Evolutionary conservation across 2,888 invertebrate species (phyloP).

Genomic region (Drosophila histrio): DNA sequence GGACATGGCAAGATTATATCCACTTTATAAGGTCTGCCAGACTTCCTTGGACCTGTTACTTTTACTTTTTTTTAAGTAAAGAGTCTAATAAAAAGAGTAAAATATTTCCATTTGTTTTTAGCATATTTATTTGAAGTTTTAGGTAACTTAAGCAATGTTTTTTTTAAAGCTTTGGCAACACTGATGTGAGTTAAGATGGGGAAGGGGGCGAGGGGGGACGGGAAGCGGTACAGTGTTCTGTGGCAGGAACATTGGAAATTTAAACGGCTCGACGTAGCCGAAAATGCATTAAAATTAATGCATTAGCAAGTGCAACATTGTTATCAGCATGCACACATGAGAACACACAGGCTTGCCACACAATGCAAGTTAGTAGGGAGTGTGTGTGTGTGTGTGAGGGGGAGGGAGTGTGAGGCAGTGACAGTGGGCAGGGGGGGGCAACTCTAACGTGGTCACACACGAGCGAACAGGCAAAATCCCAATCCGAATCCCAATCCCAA

Average conservation of each 20-base stretch:
- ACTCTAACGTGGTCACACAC: slow-evolving; percentile 75
- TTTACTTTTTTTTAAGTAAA: too few relatives aligned
- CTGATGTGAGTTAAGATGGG: too few relatives aligned
- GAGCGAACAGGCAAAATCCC: slow-evolving; percentile 53
- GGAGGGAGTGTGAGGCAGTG: background rate
- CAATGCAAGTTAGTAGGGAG: background rate
- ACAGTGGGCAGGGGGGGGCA: background rate
- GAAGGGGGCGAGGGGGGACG: too few relatives aligned
- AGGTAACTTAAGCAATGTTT: background rate
- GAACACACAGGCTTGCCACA: slow-evolving; percentile 53
- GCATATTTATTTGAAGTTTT: background rate
- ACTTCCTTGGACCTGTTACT: too few relatives aligned
- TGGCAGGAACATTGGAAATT: slow-evolving; percentile 40
- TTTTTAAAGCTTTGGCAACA: background rate
- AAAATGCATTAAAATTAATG: slow-evolving; percentile 78
- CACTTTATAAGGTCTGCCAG: too few relatives aligned
- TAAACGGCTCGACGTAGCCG: slow-evolving; percentile 46
- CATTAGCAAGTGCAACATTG: slow-evolving; percentile 79
- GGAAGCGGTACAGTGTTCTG: too few relatives aligned
- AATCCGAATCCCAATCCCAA: slow-evolving; percentile 23
- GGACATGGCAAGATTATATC: too few relatives aligned
- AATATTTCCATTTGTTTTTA: background rate
- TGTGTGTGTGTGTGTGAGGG: background rate
- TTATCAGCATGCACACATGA: slow-evolving; percentile 78
- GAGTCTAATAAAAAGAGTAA: too few relatives aligned